phyloP scores from a whole-genome alignment of 2,888 invertebrate species.

The Volucella inanis region DNA sequence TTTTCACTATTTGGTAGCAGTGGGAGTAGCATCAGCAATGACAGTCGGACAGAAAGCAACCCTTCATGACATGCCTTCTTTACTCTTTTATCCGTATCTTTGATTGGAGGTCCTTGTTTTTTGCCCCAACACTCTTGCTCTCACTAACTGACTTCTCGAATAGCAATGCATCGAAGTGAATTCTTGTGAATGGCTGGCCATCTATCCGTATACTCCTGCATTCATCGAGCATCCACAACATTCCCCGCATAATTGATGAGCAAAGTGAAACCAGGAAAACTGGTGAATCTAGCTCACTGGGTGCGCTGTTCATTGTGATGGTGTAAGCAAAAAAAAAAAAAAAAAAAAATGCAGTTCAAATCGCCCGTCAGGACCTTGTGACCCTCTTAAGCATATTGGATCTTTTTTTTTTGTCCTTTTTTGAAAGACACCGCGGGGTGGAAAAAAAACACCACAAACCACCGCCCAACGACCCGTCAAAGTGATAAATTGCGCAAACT shows the following conservation, averaged over 20 bases:
- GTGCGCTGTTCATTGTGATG: conserved; percentile 3
- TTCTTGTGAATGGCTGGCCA: conserved; percentile 39
- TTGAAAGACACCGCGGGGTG: background rate
- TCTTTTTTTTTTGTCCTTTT: background rate
- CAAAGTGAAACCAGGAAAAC: conserved; percentile 12
- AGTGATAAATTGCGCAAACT: conserved; percentile 73
- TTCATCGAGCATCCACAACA: background rate
- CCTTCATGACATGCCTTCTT: conserved; percentile 3
- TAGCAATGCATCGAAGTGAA: conserved; percentile 50
- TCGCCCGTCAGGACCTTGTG: conserved; percentile 48
- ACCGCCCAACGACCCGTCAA: conserved; percentile 57
- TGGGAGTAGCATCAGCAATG: too few species aligned
- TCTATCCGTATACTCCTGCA: conserved; percentile 6
- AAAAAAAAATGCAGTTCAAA: conserved; percentile 41
- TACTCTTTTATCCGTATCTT: conserved; percentile 46
- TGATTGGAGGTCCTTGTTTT: conserved; percentile 19
- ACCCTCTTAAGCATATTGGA: conserved; percentile 74
- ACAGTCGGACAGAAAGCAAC: conserved; percentile 9
- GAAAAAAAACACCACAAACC: background rate
- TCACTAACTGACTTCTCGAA: conserved; percentile 1
- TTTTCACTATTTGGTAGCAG: conserved; percentile 5
- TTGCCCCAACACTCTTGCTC: background rate
- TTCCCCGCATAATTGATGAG: conserved; percentile 71
- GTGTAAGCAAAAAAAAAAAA: conserved; percentile 5
- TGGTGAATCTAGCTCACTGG: background rate